Percentiles rank a stretch among this genome's conserved stretches.
phyloP scores from a whole-genome alignment of 2,797 vertebrate species.

The Triplophysa yarkandensis region DNA sequence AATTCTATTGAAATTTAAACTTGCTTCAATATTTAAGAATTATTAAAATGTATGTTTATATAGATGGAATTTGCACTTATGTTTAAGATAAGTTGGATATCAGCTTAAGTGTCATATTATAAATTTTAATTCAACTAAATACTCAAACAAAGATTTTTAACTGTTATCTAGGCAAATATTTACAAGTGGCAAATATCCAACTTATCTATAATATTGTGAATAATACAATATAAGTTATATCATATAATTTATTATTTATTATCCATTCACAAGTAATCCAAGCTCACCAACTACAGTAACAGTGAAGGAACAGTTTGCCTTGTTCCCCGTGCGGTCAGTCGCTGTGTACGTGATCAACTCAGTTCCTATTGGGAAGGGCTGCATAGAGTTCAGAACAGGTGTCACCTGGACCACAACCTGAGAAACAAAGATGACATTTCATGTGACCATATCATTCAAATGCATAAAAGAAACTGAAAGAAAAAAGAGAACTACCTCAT shows the following conservation, averaged over 20 bases:
- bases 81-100: neutral
- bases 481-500: slow-evolving; percentile 76
- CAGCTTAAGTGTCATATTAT: no score
- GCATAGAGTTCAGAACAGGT: slow-evolving; percentile 89
- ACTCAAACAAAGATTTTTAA: neutral
- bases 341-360: slow-evolving; percentile 87
- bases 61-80: neutral
- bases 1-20: neutral
- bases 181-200: neutral
- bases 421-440: slow-evolving; percentile 5
- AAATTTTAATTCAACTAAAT: no score
- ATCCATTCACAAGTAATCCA: slow-evolving; percentile 6
- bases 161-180: neutral
- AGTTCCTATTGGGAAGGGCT: slow-evolving; percentile 88
- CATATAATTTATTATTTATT: neutral
- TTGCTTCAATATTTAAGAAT: neutral
- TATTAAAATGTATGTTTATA: neutral
- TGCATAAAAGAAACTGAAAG: neutral
- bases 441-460: neutral
- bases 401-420: slow-evolving; percentile 87
- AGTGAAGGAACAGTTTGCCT: slow-evolving; percentile 90
- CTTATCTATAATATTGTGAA: neutral
- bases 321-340: slow-evolving; percentile 82
- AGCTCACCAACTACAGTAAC: slow-evolving; percentile 90
- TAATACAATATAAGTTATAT: neutral